These are phyloP conservation scores for Nesospiza acunhae DNA, from an alignment of 2,113 vertebrate species.

Conservation along the genomic window DNA sequence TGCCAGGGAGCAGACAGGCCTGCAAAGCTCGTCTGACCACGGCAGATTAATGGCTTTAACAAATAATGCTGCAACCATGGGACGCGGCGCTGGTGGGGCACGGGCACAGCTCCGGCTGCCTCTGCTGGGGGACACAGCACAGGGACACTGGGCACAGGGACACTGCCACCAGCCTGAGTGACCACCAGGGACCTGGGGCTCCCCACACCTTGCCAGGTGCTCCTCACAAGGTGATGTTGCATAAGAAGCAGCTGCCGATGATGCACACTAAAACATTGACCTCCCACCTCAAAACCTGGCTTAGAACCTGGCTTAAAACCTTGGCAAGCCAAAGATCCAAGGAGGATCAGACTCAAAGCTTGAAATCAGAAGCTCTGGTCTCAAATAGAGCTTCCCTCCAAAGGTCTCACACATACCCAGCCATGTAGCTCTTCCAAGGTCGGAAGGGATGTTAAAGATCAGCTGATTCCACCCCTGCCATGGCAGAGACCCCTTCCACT, in stretches of 20 bases:
- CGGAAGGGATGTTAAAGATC: neutral
- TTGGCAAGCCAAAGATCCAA: neutral
- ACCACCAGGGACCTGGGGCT: neutral
- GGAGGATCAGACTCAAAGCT: neutral
- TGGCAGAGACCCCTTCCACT: neutral
- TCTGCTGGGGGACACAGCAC: constrained; percentile 76
- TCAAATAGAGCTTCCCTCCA: neutral
- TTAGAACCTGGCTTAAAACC: neutral
- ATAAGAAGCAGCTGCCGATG: rapidly evolving
- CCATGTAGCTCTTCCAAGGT: neutral
- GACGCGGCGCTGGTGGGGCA: constrained; percentile 73
- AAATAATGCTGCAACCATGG: constrained; percentile 81
- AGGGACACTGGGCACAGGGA: constrained; percentile 40
- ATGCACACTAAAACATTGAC: rapidly evolving
- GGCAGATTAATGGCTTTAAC: constrained; percentile 79
- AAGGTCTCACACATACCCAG: neutral
- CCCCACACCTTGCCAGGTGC: neutral
- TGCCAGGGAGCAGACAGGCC: constrained; percentile 31
- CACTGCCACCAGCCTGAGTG: neutral
- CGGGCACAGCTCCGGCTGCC: constrained; percentile 69
- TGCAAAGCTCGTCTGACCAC: constrained; percentile 76
- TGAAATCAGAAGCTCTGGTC: neutral
- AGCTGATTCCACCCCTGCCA: neutral
- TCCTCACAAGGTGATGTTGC: neutral
- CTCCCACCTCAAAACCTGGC: neutral